Conservation (phyloP, 2,797 vertebrate species). For the Neostethus bicornis region DNA sequence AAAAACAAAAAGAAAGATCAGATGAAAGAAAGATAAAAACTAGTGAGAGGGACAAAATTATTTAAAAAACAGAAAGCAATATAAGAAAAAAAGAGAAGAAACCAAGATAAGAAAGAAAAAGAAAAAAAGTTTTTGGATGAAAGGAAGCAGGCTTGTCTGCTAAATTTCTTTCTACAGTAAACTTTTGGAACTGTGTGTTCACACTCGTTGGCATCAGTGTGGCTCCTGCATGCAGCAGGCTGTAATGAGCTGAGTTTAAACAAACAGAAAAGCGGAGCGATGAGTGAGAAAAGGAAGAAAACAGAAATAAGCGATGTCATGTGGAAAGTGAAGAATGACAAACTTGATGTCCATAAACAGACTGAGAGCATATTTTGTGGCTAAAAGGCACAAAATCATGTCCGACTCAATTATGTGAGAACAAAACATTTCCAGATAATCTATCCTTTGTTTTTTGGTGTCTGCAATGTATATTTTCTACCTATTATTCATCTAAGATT, state of each 20-base stretch:
- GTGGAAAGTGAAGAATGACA: slow-evolving; percentile 59
- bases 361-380: slow-evolving; percentile 26
- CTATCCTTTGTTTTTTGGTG: slow-evolving; percentile 4
- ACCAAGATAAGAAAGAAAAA: neutral
- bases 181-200: slow-evolving; percentile 49
- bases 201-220: slow-evolving; percentile 57
- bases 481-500: slow-evolving; percentile 24
- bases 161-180: slow-evolving; percentile 62
- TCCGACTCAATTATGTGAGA: slow-evolving; percentile 16
- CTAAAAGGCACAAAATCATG: slow-evolving; percentile 32
- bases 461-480: slow-evolving; percentile 12
- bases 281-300: slow-evolving; percentile 60
- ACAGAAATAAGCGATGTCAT: slow-evolving; percentile 68
- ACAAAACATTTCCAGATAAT: slow-evolving; percentile 10
- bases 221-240: slow-evolving; percentile 50
- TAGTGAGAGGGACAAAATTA: too few species aligned
- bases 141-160: slow-evolving; percentile 12
- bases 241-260: slow-evolving; percentile 73
- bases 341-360: slow-evolving; percentile 48
- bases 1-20: too few species aligned
- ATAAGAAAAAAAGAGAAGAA: neutral
- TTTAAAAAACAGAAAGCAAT: neutral
- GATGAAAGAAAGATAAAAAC: neutral
- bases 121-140: neutral
- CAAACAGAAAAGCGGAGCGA: slow-evolving; percentile 65